Conservation (phyloP, 1,140 invertebrate genomes). For the Apis mellifera region Amel_HAv3.1 CM009936.2:16313001-16313500, state of each 20-base stretch:
- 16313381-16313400: constrained; percentile 28
- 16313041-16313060: background rate
- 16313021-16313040: background rate
- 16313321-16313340: constrained; percentile 77
- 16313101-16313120: background rate
- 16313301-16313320: constrained; percentile 78
- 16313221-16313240: constrained; percentile 6
- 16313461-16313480: background rate
- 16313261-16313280: constrained; percentile 62
- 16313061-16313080: background rate
- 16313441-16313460: background rate
- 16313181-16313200: background rate
- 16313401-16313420: background rate
- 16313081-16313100: background rate
- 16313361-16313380: constrained; percentile 69
- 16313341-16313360: constrained; percentile 79
- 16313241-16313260: constrained; percentile 28
- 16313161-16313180: too few species aligned
- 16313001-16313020: too few species aligned
- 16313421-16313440: background rate
- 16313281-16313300: constrained; percentile 77
- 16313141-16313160: background rate
- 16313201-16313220: background rate
- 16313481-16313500: background rate
- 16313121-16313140: background rate